Conservation (phyloP, 1,140 invertebrate genomes). For the Sinella curviseta region DNA sequence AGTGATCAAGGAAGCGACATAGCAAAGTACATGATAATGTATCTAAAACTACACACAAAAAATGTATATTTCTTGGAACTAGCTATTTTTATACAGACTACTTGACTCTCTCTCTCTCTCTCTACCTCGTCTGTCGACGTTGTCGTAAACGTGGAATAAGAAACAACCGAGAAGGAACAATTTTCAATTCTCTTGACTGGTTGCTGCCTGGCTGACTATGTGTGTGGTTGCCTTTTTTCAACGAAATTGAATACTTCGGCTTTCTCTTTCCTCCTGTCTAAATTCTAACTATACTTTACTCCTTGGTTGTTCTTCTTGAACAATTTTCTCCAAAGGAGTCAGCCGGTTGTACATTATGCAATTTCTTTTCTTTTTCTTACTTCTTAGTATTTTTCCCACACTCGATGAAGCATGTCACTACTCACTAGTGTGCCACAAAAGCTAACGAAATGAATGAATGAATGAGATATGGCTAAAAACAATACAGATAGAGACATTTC, state of each 20-base stretch:
- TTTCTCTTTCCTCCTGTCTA: too few species aligned
- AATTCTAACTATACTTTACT: too few species aligned
- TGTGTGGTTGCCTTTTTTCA: too few species aligned
- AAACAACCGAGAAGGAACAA: too few species aligned
- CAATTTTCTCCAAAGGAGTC: background rate
- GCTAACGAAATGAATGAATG: background rate
- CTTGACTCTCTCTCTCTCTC: too few species aligned
- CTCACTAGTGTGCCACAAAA: too few species aligned
- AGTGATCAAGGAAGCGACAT: slow-evolving; percentile 22
- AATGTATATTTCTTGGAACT: background rate
- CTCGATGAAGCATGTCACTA: slow-evolving; percentile 1
- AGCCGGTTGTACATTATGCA: slow-evolving; percentile 7
- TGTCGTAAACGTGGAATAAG: too few species aligned
- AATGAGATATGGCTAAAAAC: slow-evolving; percentile 13
- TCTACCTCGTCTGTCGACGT: too few species aligned
- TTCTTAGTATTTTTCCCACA: background rate
- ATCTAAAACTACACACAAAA: background rate
- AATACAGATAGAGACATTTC: background rate
- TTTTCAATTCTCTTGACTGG: too few species aligned
- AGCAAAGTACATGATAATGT: slow-evolving; percentile 20
- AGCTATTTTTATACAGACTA: too few species aligned
- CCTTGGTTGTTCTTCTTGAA: slow-evolving; percentile 10
- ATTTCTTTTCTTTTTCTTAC: background rate
- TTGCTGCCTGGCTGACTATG: too few species aligned
- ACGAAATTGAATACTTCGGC: too few species aligned